Conservation (phyloP, 2,113 vertebrate species). For the Falcunculus frontatus region DNA sequence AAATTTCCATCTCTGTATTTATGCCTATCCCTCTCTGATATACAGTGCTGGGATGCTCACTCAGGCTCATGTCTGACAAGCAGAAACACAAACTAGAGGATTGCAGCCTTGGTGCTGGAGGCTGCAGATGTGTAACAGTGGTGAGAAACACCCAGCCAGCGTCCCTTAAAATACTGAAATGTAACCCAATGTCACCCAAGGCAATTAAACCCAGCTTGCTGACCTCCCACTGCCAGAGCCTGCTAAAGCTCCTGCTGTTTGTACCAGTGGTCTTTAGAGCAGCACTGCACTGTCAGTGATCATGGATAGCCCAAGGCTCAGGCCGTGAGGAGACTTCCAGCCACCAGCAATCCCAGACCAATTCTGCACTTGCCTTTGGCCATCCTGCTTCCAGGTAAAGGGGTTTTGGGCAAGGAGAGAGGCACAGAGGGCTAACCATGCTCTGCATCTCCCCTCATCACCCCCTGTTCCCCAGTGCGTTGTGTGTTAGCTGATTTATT, state of each 20-base stretch:
- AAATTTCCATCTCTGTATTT: neutral
- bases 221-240: neutral
- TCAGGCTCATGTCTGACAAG: neutral
- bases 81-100: neutral
- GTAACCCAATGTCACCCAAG: neutral
- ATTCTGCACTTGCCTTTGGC: neutral
- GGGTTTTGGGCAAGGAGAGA: neutral
- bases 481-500: neutral
- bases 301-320: neutral
- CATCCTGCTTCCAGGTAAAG: neutral
- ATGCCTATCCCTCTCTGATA: neutral
- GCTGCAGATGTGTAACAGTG: neutral
- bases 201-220: neutral
- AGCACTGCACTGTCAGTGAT: neutral
- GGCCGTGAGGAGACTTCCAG: neutral
- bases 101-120: neutral
- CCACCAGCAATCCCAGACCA: neutral
- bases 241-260: neutral
- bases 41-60: neutral
- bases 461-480: neutral
- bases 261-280: neutral
- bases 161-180: neutral
- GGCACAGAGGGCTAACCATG: fast-evolving
- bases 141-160: neutral
- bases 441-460: neutral